Base-by-base conservation (phyloP, 2,888 invertebrate genomes). In the Plagiodera versicolora region DNA sequence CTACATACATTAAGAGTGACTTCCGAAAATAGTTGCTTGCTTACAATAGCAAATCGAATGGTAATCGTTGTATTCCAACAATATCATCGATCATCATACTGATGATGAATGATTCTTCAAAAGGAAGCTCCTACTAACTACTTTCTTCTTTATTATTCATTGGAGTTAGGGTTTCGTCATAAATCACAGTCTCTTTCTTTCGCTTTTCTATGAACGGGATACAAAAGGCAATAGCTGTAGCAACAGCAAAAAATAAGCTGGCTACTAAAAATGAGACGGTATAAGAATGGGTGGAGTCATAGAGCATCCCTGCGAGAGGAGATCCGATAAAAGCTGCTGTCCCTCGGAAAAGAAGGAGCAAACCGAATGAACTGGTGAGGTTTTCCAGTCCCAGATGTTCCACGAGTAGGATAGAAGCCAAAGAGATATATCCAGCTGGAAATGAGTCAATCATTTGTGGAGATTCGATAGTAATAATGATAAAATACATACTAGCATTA, bases 321-420 rank as follows among this genome's bases (percentile, higher is more conserved):
- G 92, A 90, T 16, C 92, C 93, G 72, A 95, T 83, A 52, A 97
- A 91, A n/a, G 95, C 93, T 2, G 98, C 95, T 35, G 92, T 90
- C 49, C 98, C 98, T 76, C 98, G 89, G 84, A 96, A 95, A 70
- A 98, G 82, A 72, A 97, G 96, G 57, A 99, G 84, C 65, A 98
- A 85, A 8, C 98, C 98, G 81, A 98, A 99, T 48, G 98, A 96
- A 80, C 95, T 98, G 51, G 98, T 98, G 70, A 99, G 83, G 79
- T 93, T 93, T 77, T 98, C 97, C 77, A 99, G 83, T 1, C 98
- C 98, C 48, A 99, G 85, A 35, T 98, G 84, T 80, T 99, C 98
- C 69, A 98, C 97, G 64, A 99, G 85, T 75, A 98, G 95, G 76
- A 98, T 98, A 49, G 98, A 98, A 47, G 98, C 98, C 60, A 99